A percentile compares a stretch with the other conserved stretches of the same genome.
Conservation (phyloP, 2,888 invertebrate species). For the Limenitis arthemis region DNA sequence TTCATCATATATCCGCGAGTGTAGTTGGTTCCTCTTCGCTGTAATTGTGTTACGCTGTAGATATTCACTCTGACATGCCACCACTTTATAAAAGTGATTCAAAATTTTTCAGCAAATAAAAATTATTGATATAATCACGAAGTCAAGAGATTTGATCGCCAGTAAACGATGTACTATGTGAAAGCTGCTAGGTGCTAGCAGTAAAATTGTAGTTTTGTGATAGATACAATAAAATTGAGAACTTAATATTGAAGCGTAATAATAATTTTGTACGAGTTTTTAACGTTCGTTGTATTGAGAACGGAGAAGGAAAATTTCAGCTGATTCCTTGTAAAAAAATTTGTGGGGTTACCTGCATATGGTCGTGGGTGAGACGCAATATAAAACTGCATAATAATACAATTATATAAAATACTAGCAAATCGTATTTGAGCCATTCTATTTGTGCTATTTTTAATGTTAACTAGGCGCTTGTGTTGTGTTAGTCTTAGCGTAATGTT, state of each 20-base stretch:
- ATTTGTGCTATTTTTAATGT: constrained; percentile 61
- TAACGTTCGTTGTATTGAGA: constrained; percentile 32
- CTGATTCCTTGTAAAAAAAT: constrained; percentile 18
- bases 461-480: constrained; percentile 67
- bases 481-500: constrained; percentile 49
- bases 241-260: constrained; percentile 18
- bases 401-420: constrained; percentile 51
- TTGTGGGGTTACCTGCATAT: constrained; percentile 8
- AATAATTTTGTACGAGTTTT: constrained; percentile 59
- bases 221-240: constrained; percentile 67
- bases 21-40: background rate
- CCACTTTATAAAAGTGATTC: constrained; percentile 42
- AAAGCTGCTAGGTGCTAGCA: constrained; percentile 67
- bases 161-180: constrained; percentile 44
- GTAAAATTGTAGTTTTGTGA: constrained; percentile 68
- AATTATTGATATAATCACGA: constrained; percentile 43
- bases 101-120: constrained; percentile 26
- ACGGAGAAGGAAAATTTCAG: constrained; percentile 11
- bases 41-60: background rate
- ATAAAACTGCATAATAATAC: constrained; percentile 53
- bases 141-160: constrained; percentile 46
- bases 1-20: background rate
- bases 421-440: constrained; percentile 58
- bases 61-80: constrained; percentile 22
- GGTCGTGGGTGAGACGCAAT: constrained; percentile 42